Conservation (phyloP, 2,797 vertebrate species). For the Gallinago stenura region DNA sequence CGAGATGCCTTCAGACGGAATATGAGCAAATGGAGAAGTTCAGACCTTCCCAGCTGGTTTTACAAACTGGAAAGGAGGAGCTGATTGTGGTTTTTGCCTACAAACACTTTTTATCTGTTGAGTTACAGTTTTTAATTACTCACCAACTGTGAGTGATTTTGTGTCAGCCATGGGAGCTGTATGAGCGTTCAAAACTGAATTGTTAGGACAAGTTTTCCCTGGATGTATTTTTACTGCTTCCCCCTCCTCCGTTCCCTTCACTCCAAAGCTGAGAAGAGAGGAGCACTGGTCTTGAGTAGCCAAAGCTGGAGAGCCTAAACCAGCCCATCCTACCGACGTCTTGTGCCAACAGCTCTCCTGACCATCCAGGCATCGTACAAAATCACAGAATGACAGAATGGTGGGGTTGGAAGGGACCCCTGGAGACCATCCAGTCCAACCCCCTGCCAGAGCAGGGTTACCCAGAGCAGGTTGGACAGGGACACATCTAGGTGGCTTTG, state of each 20-base stretch:
- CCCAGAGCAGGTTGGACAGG: too few species aligned
- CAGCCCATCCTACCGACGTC: neutral
- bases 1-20: neutral
- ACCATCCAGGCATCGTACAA: neutral
- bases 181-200: neutral
- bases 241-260: neutral
- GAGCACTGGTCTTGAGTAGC: neutral
- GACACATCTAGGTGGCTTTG: too few species aligned
- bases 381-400: neutral
- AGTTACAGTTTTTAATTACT: constrained; percentile 31
- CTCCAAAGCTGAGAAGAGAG: neutral
- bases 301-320: neutral
- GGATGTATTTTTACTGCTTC: neutral
- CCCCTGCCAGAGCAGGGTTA: too few species aligned
- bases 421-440: too few species aligned
- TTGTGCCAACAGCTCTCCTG: neutral
- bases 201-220: neutral
- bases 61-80: neutral
- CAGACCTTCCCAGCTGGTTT: neutral
- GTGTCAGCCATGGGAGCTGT: neutral
- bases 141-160: neutral
- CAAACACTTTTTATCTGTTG: neutral
- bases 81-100: constrained; percentile 19
- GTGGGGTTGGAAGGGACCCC: too few species aligned
- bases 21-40: neutral